Evolutionary conservation across 2,888 invertebrate genomes (phyloP).

Genomic region (Harmothoe impar): DNA sequence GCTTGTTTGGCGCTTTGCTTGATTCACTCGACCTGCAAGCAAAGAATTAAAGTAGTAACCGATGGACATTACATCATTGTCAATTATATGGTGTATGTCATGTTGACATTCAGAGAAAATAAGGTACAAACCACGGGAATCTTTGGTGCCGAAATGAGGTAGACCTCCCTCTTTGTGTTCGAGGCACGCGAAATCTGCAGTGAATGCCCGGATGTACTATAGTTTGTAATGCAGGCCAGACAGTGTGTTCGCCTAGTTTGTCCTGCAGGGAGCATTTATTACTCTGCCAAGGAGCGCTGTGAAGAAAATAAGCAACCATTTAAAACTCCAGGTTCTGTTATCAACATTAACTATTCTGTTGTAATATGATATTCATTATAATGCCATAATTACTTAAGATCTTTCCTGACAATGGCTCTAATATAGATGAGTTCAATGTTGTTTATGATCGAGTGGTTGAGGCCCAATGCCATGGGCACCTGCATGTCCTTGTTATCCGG

Average conservation of each 20-base stretch:
- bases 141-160: slow-evolving; percentile 20
- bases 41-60: background rate
- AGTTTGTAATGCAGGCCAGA: slow-evolving; percentile 21
- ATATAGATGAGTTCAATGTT: background rate
- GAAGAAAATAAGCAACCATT: no score
- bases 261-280: slow-evolving; percentile 39
- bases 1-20: slow-evolving; percentile 2
- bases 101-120: background rate
- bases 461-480: background rate
- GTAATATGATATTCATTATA: no score
- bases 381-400: no score
- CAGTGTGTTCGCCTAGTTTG: slow-evolving; percentile 27
- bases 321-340: no score
- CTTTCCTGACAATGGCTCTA: background rate
- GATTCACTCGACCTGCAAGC: background rate
- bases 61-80: background rate
- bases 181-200: slow-evolving; percentile 27
- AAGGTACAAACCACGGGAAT: background rate
- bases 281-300: background rate
- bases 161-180: slow-evolving; percentile 62
- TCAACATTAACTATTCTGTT: no score
- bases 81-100: background rate
- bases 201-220: slow-evolving; percentile 50
- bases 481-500: background rate
- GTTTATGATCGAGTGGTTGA: background rate